A percentile compares a stretch with the other conserved stretches of the same genome.
phyloP scores from a whole-genome alignment of 1,140 invertebrate species.

The Bicyclus anynana region DNA sequence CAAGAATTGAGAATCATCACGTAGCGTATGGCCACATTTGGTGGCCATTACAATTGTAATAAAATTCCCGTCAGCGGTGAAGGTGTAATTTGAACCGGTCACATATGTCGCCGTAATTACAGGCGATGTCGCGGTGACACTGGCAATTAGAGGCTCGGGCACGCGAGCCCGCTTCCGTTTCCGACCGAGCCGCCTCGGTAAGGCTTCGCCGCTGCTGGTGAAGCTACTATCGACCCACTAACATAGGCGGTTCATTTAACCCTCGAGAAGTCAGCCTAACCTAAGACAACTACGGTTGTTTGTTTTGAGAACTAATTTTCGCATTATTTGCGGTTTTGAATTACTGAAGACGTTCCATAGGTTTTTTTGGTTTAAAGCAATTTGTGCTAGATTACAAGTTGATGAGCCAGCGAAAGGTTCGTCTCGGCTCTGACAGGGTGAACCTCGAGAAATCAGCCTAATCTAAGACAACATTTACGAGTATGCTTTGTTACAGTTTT shows the following conservation, averaged over 20 bases:
- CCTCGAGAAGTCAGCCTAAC: background rate
- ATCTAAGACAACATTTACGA: no score
- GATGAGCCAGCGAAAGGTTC: no score
- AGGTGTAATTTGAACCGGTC: constrained; percentile 45
- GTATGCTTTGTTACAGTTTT: no score
- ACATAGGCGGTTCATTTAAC: background rate
- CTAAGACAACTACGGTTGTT: no score
- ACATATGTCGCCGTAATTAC: constrained; percentile 54
- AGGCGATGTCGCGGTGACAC: constrained; percentile 50
- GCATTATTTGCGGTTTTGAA: background rate
- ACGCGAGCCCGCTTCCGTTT: constrained; percentile 66
- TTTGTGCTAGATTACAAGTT: no score
- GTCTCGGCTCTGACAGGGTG: no score
- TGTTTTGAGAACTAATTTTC: no score
- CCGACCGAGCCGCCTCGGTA: constrained; percentile 51
- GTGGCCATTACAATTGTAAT: constrained; percentile 17
- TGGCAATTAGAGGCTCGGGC: constrained; percentile 51
- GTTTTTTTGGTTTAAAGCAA: background rate
- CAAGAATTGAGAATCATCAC: background rate
- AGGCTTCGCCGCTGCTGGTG: constrained; percentile 39
- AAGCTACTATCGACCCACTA: constrained; percentile 26
- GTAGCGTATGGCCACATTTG: constrained; percentile 1
- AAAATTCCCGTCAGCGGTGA: constrained; percentile 16
- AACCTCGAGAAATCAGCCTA: no score
- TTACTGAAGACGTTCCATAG: background rate